Evolutionary conservation across 2,888 invertebrate genomes (phyloP), one percentile per base, ranked within the genome.

Genomic region (Campoletis raptor): DNA sequence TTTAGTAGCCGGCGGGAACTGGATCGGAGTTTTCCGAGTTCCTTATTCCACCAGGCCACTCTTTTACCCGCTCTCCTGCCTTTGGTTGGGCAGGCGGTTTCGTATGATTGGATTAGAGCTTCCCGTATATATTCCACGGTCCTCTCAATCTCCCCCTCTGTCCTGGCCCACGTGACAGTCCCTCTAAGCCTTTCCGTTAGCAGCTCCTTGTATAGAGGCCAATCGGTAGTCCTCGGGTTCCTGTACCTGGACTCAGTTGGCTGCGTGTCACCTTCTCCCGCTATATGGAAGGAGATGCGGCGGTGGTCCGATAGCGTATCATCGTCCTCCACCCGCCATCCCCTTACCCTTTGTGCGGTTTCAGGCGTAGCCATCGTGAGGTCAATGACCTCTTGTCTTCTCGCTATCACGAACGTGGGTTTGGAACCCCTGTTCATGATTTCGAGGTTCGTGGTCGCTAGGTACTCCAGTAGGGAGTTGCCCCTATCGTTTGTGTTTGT

Each of bases 1-100:
- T 83, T 84, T 6, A 81, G 69, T n/a, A 76, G 66, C n/a, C 54
- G 70, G 2, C 86, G 69, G 0, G 69, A 45, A 4, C 15, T 5
- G 8, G 21, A 10, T 21, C 79, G 73, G 12, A 61, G 37, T 18
- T n/a, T 67, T 30, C 40, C 72, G 7, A 87, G 83, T 21, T 83
- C 21, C 0, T 40, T 10, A 42, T 83, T 87, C 87, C 87, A 88
- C 87, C 76, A 85, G 2, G 86, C 36, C 1, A 77, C 72, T 52
- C 10, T 70, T 40, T 18, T 48, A 67, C 57, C 30, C 30, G 30
- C 3, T 30, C 30, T 30, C 30, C 30, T 30, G 30, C 30, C 30
- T 30, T 30, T 30, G 5, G 24, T n/a, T 1, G 76, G 86, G 10
- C 81, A 88, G 42, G 70, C 80, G 1, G 40, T 45, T 21, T 83